Conservation (phyloP, 2,113 vertebrate species). For the Ailurus styani region DNA sequence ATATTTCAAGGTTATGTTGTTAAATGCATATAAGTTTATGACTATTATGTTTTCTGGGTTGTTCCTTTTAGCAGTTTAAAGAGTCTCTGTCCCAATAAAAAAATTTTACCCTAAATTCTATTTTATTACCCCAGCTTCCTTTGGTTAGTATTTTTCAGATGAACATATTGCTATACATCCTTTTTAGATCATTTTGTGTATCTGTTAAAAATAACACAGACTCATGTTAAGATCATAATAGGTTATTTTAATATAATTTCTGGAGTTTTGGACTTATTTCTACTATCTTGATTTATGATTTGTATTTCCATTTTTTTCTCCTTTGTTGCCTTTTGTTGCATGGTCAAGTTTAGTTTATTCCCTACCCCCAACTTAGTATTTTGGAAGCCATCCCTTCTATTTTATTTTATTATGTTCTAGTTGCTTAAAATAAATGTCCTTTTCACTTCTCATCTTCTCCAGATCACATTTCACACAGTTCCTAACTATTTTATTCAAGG, state of each 20-base stretch:
- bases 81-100: not conserved
- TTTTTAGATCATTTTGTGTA: not conserved
- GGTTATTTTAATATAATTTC: not conserved
- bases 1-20: slow-evolving; percentile 15
- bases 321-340: not conserved
- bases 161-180: not conserved
- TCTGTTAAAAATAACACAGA: slow-evolving; percentile 23
- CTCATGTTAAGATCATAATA: not conserved
- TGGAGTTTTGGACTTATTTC: slow-evolving; percentile 12
- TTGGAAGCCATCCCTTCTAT: not conserved
- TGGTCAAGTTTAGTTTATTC: not conserved
- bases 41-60: not conserved
- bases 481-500: not conserved
- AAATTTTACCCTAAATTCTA: not conserved
- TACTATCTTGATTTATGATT: not conserved
- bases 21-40: not conserved
- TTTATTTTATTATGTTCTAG: not conserved
- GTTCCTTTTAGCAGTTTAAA: not conserved
- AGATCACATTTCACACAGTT: not conserved
- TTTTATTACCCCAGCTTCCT: not conserved
- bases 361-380: not conserved
- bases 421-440: not conserved
- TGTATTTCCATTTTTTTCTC: not conserved
- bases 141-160: not conserved
- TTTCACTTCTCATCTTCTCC: not conserved